Percentiles rank a stretch among this genome's conserved stretches.
Evolutionary conservation across 2,113 vertebrate species (phyloP).

Genomic region (Alethe castanea): DNA sequence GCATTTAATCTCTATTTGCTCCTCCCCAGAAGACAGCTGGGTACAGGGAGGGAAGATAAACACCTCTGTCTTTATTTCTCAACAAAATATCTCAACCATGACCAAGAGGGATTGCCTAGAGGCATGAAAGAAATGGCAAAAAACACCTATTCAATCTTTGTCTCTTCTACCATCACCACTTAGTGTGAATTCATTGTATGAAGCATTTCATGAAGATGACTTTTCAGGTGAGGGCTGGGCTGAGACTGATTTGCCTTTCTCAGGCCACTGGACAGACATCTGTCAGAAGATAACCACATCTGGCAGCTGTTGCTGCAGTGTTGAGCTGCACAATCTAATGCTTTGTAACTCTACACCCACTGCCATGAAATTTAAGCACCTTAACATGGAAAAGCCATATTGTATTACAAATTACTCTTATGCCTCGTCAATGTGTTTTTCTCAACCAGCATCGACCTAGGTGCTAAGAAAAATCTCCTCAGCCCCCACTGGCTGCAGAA

Average conservation of each 20-base stretch:
- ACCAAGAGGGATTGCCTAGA: conserved; percentile 9
- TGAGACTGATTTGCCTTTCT: not conserved
- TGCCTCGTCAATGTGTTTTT: not conserved
- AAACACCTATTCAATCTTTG: conserved; percentile 4
- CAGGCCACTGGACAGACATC: not conserved
- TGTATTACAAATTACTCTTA: not conserved
- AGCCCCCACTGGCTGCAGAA: not conserved
- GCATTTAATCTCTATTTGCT: conserved; percentile 33
- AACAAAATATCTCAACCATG: conserved; percentile 10
- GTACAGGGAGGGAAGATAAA: conserved; percentile 23
- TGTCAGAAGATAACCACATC: not conserved
- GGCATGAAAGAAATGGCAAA: not conserved
- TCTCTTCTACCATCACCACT: not conserved
- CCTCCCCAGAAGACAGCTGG: not conserved
- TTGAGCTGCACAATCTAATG: not conserved
- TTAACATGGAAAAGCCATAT: not conserved
- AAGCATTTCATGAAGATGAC: not conserved
- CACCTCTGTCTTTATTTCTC: not conserved
- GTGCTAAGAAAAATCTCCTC: not conserved
- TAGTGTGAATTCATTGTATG: not conserved
- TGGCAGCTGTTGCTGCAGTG: not conserved
- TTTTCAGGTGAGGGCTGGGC: not conserved
- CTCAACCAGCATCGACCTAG: not conserved
- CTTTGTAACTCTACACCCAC: not conserved
- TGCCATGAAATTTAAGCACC: not conserved